phyloP scores from a whole-genome alignment of 2,888 invertebrate genomes.

The Oscheius sp. region DNA sequence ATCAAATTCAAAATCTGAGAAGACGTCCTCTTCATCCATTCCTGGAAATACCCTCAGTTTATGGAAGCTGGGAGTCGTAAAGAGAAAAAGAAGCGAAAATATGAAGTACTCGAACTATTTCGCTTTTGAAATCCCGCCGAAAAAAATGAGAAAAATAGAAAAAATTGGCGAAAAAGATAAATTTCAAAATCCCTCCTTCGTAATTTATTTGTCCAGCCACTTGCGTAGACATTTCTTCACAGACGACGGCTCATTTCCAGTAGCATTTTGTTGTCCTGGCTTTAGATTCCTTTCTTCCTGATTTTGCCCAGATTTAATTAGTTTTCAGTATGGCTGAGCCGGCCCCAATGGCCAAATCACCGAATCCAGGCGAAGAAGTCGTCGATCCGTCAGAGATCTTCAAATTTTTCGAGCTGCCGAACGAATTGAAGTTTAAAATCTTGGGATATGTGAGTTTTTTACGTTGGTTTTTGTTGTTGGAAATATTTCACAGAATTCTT shows the following conservation, averaged over 20 bases:
- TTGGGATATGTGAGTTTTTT: too few species aligned
- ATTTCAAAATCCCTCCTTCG: constrained; percentile 15
- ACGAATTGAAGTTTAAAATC: constrained; percentile 12
- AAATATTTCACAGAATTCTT: too few species aligned
- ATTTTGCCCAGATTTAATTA: too few species aligned
- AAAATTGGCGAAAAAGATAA: not conserved
- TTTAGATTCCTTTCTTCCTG: too few species aligned
- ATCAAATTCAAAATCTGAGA: constrained; percentile 20
- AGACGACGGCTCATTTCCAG: not conserved
- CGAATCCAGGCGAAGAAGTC: not conserved
- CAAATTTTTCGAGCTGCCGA: constrained; percentile 1
- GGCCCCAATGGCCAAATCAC: not conserved
- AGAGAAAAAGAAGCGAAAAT: too few species aligned
- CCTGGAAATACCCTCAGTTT: too few species aligned
- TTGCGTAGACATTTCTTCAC: not conserved
- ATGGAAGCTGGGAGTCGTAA: not conserved
- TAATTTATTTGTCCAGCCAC: not conserved
- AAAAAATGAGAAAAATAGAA: not conserved
- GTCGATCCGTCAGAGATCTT: not conserved
- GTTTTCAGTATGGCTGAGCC: too few species aligned
- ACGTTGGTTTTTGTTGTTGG: too few species aligned
- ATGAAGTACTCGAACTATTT: too few species aligned
- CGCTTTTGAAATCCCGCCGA: not conserved
- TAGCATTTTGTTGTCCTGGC: not conserved
- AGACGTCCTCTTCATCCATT: constrained; percentile 6